These are phyloP conservation scores for Sphaerophoria rueppellii DNA, from an alignment of 2,888 invertebrate species.

Conservation along the genomic window DNA sequence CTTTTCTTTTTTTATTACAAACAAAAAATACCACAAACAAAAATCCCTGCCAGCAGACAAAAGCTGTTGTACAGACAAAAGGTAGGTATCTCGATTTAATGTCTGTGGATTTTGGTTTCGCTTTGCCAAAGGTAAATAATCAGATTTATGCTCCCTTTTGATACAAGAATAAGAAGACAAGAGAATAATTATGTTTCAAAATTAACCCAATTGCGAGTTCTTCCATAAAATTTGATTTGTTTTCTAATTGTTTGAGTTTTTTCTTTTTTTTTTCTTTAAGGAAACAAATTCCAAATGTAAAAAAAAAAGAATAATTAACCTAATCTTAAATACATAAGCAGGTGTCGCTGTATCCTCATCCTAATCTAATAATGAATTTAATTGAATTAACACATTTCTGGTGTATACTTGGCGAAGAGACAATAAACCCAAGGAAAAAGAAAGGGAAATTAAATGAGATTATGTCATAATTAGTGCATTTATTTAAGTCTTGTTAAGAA, in stretches of 20 bases:
- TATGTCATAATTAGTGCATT: conserved; percentile 31
- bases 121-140: conserved; percentile 36
- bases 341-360: not conserved
- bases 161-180: conserved; percentile 2
- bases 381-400: conserved; percentile 20
- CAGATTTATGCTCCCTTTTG: conserved; percentile 23
- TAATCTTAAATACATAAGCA: conserved; percentile 27
- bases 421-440: not conserved
- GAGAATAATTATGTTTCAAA: conserved; percentile 39
- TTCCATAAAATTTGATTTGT: conserved; percentile 58
- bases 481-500: conserved; percentile 22
- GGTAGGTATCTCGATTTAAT: conserved; percentile 18
- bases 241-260: conserved; percentile 25
- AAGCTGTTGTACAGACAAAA: not conserved
- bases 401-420: not conserved
- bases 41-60: not conserved
- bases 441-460: conserved; percentile 3
- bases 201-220: conserved; percentile 59
- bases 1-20: conserved; percentile 7
- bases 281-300: not conserved
- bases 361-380: conserved; percentile 2
- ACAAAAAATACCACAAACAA: conserved; percentile 3
- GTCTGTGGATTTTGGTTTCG: conserved; percentile 8
- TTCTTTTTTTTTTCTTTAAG: not conserved
- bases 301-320: not conserved